Evolutionary conservation across 2,113 vertebrate species (phyloP).

Genomic region (Pygathrix nemaeus): DNA sequence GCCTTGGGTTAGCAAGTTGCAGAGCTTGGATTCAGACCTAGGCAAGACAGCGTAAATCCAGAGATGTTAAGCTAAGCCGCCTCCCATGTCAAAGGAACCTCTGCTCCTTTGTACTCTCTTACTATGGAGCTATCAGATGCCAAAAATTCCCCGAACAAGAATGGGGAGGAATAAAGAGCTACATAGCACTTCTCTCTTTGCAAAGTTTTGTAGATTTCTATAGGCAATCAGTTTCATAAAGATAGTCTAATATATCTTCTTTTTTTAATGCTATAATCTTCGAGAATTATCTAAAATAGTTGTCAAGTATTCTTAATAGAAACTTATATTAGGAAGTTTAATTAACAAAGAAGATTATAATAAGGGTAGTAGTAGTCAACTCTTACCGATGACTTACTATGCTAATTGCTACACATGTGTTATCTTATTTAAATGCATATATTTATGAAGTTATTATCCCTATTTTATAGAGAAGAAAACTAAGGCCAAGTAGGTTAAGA

Average conservation of each 20-base stretch:
- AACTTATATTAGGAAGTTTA: not conserved
- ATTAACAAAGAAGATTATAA: not conserved
- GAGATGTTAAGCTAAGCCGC: not conserved
- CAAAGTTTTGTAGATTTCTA: not conserved
- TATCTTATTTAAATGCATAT: not conserved
- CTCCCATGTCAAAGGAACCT: not conserved
- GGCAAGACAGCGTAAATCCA: not conserved
- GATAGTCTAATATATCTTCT: not conserved
- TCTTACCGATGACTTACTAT: not conserved
- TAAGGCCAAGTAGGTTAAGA: not conserved
- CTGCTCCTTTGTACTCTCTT: not conserved
- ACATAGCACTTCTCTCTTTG: not conserved
- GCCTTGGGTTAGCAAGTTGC: not conserved
- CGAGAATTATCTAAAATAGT: not conserved
- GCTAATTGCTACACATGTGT: not conserved
- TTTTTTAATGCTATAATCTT: not conserved
- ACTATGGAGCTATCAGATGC: not conserved
- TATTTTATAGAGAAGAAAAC: constrained; percentile 26
- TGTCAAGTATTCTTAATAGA: not conserved
- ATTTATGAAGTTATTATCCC: not conserved
- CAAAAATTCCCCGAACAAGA: not conserved
- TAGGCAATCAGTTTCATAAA: not conserved
- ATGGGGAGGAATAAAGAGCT: not conserved
- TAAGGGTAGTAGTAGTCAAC: not conserved
- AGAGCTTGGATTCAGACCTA: not conserved